A percentile compares a stretch with the other conserved stretches of the same genome.
phyloP scores from a whole-genome alignment of 2,113 vertebrate species.

The Balaeniceps rex region DNA sequence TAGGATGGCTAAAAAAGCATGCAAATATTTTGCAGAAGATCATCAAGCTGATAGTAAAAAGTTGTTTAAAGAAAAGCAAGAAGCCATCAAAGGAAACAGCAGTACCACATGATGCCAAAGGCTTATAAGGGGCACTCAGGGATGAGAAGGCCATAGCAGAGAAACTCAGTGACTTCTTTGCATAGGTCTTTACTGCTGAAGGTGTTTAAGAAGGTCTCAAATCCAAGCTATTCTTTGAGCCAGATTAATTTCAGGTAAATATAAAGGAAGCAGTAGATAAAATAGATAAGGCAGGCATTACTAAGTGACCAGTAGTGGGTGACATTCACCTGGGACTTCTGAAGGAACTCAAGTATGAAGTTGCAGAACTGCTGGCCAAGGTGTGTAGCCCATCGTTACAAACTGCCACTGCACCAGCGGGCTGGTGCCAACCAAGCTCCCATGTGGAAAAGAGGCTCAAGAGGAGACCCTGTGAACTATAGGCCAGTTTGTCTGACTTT shows the following conservation, averaged over 20 bases:
- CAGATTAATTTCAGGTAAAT: not conserved
- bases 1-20: not conserved
- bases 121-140: rapidly evolving
- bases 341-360: not conserved
- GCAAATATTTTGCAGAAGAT: not conserved
- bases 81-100: not conserved
- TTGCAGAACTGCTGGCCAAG: not conserved
- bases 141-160: not conserved
- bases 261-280: not conserved
- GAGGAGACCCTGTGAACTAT: not conserved
- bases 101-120: not conserved
- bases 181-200: not conserved
- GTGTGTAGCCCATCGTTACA: not conserved
- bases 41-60: not conserved
- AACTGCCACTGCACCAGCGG: not conserved
- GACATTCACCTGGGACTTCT: not conserved
- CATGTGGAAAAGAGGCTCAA: not conserved
- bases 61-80: not conserved
- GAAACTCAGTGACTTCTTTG: not conserved
- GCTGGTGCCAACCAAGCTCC: not conserved
- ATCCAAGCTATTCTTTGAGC: not conserved
- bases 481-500: not conserved
- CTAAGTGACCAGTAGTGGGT: not conserved
- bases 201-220: not conserved
- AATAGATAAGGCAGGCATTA: not conserved